Percentiles rank a stretch among this genome's conserved stretches.
Evolutionary conservation across 2,888 invertebrate species (phyloP).

Genomic region (Chrysodeixis includens): DNA sequence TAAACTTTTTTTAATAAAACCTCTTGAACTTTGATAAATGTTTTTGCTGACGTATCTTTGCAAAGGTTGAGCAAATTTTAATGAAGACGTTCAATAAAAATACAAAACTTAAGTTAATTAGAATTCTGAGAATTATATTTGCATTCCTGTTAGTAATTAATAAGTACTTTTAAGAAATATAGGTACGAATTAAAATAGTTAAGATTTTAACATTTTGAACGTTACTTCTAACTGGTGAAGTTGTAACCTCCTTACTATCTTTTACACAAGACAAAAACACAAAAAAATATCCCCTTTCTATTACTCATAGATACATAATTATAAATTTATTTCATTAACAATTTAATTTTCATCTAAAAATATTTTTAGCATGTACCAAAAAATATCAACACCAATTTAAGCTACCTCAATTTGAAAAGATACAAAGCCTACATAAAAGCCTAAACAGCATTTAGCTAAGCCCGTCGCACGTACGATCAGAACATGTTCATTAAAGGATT

Average conservation of each 20-base stretch:
- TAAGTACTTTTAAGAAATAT: background rate
- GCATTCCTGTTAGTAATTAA: background rate
- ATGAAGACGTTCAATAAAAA: constrained; percentile 1
- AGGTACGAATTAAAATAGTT: background rate
- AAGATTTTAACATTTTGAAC: background rate
- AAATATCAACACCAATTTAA: too few relatives aligned
- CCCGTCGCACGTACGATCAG: constrained; percentile 63
- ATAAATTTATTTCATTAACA: too few relatives aligned
- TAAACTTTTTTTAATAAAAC: constrained; percentile 22
- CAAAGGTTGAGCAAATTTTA: background rate
- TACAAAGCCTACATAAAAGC: too few relatives aligned
- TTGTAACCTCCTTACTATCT: too few relatives aligned
- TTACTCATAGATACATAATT: too few relatives aligned
- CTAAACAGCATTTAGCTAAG: constrained; percentile 27
- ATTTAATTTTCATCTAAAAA: too few relatives aligned
- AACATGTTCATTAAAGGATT: constrained; percentile 78
- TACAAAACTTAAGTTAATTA: background rate
- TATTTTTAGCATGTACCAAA: too few relatives aligned
- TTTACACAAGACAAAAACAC: too few relatives aligned
- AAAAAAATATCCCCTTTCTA: too few relatives aligned
- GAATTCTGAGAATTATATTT: constrained; percentile 1
- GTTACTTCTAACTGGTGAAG: too few relatives aligned
- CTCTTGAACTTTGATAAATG: background rate
- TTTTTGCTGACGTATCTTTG: constrained; percentile 4
- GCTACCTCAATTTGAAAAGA: too few relatives aligned